These are phyloP conservation scores for Ophiodon elongatus DNA, from an alignment of 2,113 vertebrate genomes.

Conservation along the genomic window DNA sequence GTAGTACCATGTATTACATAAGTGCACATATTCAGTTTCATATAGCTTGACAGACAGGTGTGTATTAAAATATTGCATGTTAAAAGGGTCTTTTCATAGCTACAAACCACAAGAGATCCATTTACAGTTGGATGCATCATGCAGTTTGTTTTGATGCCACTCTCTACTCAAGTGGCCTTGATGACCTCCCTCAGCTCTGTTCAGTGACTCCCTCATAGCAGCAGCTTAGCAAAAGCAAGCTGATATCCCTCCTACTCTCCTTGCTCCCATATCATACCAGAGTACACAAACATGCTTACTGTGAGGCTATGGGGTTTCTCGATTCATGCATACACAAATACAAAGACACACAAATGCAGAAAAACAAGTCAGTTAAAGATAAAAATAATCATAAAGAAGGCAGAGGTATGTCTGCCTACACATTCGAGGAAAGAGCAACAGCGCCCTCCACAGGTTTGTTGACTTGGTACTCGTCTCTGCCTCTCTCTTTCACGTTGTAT, in stretches of 20 bases:
- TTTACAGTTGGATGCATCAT: constrained; percentile 16
- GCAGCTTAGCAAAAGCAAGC: constrained; percentile 48
- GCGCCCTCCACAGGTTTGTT: constrained; percentile 53
- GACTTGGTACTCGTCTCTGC: not conserved
- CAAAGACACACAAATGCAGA: not conserved
- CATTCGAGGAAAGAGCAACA: constrained; percentile 34
- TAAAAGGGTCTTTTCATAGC: not conserved
- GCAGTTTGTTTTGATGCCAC: constrained; percentile 16
- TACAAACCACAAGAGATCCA: not conserved
- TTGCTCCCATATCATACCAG: not conserved
- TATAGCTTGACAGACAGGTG: not conserved
- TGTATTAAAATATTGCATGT: not conserved
- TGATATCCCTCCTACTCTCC: constrained; percentile 19
- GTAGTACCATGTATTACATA: not conserved
- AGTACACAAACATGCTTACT: constrained; percentile 10
- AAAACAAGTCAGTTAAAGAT: constrained; percentile 3
- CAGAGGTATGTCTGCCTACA: not conserved
- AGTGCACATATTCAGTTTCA: not conserved
- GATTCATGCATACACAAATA: constrained; percentile 9
- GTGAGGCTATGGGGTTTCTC: not conserved
- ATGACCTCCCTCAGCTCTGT: constrained; percentile 38
- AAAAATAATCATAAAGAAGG: not conserved
- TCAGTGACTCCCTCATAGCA: constrained; percentile 26
- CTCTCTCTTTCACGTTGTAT: too few species aligned
- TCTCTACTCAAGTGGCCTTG: constrained; percentile 30